Base-by-base conservation (phyloP, 2,888 invertebrate genomes). In the Drosophila longiperda region DNA sequence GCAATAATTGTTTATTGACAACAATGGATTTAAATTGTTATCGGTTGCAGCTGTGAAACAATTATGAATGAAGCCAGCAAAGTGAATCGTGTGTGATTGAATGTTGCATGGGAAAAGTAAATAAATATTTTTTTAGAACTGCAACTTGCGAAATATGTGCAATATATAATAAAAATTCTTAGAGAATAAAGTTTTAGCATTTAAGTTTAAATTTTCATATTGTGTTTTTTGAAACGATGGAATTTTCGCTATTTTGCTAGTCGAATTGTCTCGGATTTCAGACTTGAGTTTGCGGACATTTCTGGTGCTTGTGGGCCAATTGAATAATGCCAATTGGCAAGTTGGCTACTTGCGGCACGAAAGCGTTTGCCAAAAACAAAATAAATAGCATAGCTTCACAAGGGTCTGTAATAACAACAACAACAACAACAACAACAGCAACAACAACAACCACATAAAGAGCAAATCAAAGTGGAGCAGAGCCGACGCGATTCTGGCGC, bases 1-100 rank as follows among this genome's bases (percentile, higher is more conserved):
- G 83, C 84, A 84, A 84, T 88, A 88, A 84, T 88, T 86, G 89
- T 84, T 88, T 88, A 84, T 86, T 88, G 84, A 73, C 81, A 81
- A 83, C 87, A 84, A 84, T 84, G 84, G 89, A 88, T 86, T 84
- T 86, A 86, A 88, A 84, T 88, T 86, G 84, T 83, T 86, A 84
- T 88, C 84, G 83, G 69, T 71, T 75, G 75, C 72, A 71, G 83
- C 87, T 83, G 71, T 66, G 66, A 86, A 84, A 73, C 89, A 88
- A 83, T 86, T 83, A 86, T 88, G 81, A 75, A 80, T 60, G 66
- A 66, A 55, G 58, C 9, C 26, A 62, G 38, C 33, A 50, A 58
- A 68, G 17, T 49, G 32, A 57, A 53, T 71, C 26, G 33, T 20
- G n/a, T 68, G 63, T 72, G 72, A 80, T 80, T 78, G 80, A 52